These are phyloP conservation scores for Lampropteryx suffumata DNA, from an alignment of 2,888 invertebrate genomes.

Conservation along the genomic window DNA sequence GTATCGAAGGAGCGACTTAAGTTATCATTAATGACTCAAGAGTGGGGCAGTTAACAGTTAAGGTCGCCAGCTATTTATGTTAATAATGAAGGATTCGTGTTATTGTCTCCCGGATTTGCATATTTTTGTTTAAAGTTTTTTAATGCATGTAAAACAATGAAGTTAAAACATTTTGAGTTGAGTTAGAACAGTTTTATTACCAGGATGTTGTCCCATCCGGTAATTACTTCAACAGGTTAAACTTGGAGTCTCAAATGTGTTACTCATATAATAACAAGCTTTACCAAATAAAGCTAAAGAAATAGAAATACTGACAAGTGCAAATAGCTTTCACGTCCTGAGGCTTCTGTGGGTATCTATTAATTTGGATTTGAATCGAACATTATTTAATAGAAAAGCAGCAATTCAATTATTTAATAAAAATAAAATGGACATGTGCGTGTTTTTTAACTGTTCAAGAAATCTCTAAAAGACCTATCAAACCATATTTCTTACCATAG, in stretches of 20 bases:
- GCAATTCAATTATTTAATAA: too few relatives aligned
- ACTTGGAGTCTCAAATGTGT: not conserved
- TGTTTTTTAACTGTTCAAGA: too few relatives aligned
- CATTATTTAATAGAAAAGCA: too few relatives aligned
- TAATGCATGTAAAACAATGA: not conserved
- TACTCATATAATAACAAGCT: not conserved
- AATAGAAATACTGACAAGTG: too few relatives aligned
- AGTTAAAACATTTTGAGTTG: constrained; percentile 7
- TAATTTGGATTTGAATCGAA: too few relatives aligned
- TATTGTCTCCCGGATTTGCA: constrained; percentile 17
- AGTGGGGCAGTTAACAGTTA: constrained; percentile 26
- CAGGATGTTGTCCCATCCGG: constrained; percentile 18
- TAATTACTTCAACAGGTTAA: not conserved
- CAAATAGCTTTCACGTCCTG: too few relatives aligned
- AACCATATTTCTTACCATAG: too few relatives aligned
- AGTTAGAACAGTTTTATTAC: constrained; percentile 6
- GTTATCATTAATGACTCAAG: too few relatives aligned
- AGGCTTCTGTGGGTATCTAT: too few relatives aligned
- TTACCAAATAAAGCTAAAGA: not conserved
- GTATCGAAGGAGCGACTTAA: too few relatives aligned
- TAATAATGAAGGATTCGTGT: constrained; percentile 19
- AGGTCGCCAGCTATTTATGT: constrained; percentile 11
- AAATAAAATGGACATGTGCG: too few relatives aligned
- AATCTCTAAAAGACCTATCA: too few relatives aligned
- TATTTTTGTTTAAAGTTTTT: constrained; percentile 9